Base-by-base conservation (phyloP, 2,888 invertebrate genomes). In the Brachylomia viminalis region DNA sequence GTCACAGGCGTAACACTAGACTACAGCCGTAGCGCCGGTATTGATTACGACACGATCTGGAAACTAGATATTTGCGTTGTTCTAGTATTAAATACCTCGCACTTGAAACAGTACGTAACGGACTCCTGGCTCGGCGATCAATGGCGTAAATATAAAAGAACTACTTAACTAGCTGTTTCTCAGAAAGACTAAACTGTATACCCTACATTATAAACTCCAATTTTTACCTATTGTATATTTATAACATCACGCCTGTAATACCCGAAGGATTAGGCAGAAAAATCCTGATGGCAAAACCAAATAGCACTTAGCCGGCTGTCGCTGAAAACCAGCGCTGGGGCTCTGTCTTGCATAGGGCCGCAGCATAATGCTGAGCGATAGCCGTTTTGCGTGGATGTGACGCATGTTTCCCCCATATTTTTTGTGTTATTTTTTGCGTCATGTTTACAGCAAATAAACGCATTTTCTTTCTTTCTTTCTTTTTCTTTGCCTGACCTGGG, bases 31-130 rank as follows among this genome's bases (percentile, higher is more conserved):
- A 84, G 84, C 78, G 86, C 87, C 84, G 65, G 68, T 73, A 79
- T 86, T 58, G 54, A 72, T 86, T 87, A 75, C 86, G 68, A 56
- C 83, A 85, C 82, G 77, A 76, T 49, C 72, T 68, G 23, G 86
- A 73, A 83, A 86, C 66, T 17, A 54, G 79, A 87, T 81, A 83
- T 38, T 47, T 27, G 15, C 38, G 11, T 61, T 69, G 23, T 52
- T 42, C 47, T 45, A 49, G 82, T 76, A 80, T 76, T 81, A 79
- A 87, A 84, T 76, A 79, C 59, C 74, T 83, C 56, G 67, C 79
- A 71, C 72, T 72, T 79, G 59, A 65, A 42, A 23, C 56, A 54
- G 68, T 80, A 68, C 70, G 27, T 75, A 58, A 58, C 38, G 33
- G 61, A 20, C 33, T 72, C 52, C 52, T 52, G 45, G 79, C 20